These are phyloP conservation scores for Genyomyrus donnyi DNA, from an alignment of 2,113 vertebrate genomes.

Conservation along the genomic window DNA sequence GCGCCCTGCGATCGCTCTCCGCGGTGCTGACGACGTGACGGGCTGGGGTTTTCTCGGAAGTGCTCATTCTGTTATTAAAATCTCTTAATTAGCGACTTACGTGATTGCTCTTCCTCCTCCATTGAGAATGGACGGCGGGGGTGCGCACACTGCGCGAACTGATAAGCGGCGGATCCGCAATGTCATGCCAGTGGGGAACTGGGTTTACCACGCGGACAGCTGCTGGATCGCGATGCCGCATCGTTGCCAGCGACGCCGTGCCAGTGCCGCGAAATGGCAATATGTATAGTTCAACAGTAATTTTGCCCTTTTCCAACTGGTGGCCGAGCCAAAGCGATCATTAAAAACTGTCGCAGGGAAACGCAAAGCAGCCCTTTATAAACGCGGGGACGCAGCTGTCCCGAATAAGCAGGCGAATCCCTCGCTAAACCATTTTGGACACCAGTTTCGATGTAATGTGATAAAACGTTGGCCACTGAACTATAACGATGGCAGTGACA, in stretches of 20 bases:
- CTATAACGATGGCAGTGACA: neutral
- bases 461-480: neutral
- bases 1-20: constrained; percentile 14
- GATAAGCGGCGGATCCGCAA: neutral
- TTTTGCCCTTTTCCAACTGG: neutral
- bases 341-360: neutral
- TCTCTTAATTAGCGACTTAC: neutral
- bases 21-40: constrained; percentile 24
- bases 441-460: neutral
- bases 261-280: neutral
- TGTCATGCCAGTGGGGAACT: neutral
- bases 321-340: neutral
- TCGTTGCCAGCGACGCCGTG: neutral
- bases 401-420: neutral
- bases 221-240: neutral
- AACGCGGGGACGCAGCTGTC: neutral
- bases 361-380: neutral
- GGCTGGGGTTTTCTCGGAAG: neutral
- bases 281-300: neutral
- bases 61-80: neutral
- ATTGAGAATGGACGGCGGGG: neutral
- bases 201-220: neutral
- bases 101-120: neutral
- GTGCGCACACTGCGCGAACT: neutral
- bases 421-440: neutral